Percentiles rank a stretch among this genome's conserved stretches.
phyloP scores from a whole-genome alignment of 1,140 invertebrate species.

The Glossosoma conforme region DNA sequence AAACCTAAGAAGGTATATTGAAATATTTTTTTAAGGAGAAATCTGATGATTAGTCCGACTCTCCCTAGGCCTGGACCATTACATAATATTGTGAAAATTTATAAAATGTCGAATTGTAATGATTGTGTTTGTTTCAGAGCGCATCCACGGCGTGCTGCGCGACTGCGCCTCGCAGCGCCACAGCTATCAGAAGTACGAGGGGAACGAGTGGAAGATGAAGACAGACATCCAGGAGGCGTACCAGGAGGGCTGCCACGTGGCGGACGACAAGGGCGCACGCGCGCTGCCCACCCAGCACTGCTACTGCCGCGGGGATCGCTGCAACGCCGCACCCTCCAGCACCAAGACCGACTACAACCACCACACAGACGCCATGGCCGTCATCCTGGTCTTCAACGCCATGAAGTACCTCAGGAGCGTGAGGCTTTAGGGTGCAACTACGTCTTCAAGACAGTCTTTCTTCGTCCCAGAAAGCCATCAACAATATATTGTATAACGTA shows the following conservation, averaged over 20 bases:
- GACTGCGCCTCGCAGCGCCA: slow-evolving; percentile 70
- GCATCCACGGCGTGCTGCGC: slow-evolving; percentile 57
- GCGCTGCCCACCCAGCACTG: slow-evolving; percentile 56
- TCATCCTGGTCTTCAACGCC: slow-evolving; percentile 53
- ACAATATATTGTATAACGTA: too few relatives aligned
- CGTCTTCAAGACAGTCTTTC: too few relatives aligned
- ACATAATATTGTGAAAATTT: too few relatives aligned
- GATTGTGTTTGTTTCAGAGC: slow-evolving; percentile 47
- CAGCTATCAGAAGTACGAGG: slow-evolving; percentile 54
- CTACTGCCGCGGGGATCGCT: slow-evolving; percentile 61
- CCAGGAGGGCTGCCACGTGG: slow-evolving; percentile 58
- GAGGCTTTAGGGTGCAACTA: too few relatives aligned
- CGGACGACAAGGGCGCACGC: slow-evolving; percentile 56
- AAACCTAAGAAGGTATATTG: too few relatives aligned
- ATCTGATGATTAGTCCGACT: too few relatives aligned
- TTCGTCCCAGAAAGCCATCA: too few relatives aligned
- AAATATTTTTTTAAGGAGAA: too few relatives aligned
- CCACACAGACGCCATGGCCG: slow-evolving; percentile 52
- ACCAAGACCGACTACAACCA: slow-evolving; percentile 38
- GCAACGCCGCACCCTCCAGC: slow-evolving; percentile 51
- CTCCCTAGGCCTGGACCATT: too few relatives aligned
- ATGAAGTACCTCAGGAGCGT: slow-evolving; percentile 54
- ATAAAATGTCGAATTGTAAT: slow-evolving; percentile 11
- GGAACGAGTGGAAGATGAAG: slow-evolving; percentile 55
- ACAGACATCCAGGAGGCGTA: slow-evolving; percentile 61